phyloP scores from a whole-genome alignment of 2,888 invertebrate species.

The Hypercompe scribonia region DNA sequence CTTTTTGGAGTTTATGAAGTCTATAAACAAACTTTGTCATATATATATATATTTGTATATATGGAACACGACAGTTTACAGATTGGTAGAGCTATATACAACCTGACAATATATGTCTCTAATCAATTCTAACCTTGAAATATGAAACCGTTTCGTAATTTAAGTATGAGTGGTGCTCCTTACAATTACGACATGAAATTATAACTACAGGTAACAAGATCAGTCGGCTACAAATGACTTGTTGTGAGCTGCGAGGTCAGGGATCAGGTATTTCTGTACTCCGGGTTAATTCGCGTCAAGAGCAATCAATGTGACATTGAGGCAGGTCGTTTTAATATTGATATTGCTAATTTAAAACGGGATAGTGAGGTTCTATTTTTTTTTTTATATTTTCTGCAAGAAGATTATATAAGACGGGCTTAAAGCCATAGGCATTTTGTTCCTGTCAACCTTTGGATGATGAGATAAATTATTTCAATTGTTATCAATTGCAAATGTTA shows the following conservation, averaged over 20 bases:
- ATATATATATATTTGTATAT: too few species aligned
- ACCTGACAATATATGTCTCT: background rate
- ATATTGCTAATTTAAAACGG: constrained; percentile 2
- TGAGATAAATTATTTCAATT: too few species aligned
- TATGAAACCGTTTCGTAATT: constrained; percentile 29
- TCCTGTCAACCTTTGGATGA: too few species aligned
- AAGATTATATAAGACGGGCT: too few species aligned
- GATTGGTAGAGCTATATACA: background rate
- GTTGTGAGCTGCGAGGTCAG: constrained; percentile 20
- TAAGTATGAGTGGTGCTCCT: constrained; percentile 20
- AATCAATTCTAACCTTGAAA: constrained; percentile 32
- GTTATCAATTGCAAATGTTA: too few species aligned
- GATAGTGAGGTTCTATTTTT: background rate
- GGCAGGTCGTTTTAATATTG: constrained; percentile 44
- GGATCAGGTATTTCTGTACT: constrained; percentile 18
- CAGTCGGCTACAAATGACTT: constrained; percentile 33
- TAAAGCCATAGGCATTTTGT: too few species aligned
- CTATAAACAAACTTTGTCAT: too few species aligned
- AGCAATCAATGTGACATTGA: constrained; percentile 41
- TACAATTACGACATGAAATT: constrained; percentile 1
- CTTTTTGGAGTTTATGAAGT: too few species aligned
- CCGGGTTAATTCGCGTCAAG: constrained; percentile 42
- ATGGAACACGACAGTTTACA: too few species aligned
- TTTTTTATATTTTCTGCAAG: too few species aligned
- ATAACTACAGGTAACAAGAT: constrained; percentile 23